These are phyloP conservation scores for Drosophila meridiana DNA, from an alignment of 2,888 invertebrate genomes.

Conservation along the genomic window DNA sequence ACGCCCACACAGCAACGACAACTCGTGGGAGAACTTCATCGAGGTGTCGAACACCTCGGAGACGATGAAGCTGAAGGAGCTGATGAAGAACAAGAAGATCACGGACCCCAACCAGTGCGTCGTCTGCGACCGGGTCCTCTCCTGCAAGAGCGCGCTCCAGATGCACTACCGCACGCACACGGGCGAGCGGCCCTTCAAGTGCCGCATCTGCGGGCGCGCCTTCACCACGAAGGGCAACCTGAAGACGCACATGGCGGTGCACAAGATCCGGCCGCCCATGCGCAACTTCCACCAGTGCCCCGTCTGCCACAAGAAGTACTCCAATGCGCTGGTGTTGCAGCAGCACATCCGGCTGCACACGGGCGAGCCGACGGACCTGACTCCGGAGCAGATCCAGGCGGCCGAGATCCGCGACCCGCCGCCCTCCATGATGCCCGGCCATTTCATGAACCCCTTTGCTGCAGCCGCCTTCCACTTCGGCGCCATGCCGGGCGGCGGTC, in stretches of 20 bases:
- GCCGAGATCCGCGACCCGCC: conserved; percentile 93
- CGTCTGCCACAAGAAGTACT: conserved; percentile 98
- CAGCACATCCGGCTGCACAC: conserved; percentile 98
- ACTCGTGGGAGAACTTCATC: conserved; percentile 98
- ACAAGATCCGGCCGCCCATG: conserved; percentile 97
- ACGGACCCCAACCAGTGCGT: conserved; percentile 99
- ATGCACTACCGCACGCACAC: conserved; percentile 93
- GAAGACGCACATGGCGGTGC: conserved; percentile 99
- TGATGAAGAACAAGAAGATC: conserved; percentile 98
- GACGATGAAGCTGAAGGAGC: conserved; percentile 97
- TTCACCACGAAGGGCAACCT: conserved; percentile 99
- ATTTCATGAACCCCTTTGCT: conserved; percentile 85
- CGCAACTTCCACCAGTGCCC: conserved; percentile 98
- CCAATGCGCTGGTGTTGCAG: conserved; percentile 96
- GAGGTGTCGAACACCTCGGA: conserved; percentile 95
- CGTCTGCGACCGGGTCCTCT: conserved; percentile 97
- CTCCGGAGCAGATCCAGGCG: conserved; percentile 94
- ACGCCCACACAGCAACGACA: conserved; percentile 95
- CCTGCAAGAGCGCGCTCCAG: conserved; percentile 98
- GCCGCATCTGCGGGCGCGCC: conserved; percentile 98
- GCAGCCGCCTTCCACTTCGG: conserved; percentile 84
- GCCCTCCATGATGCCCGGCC: conserved; percentile 86
- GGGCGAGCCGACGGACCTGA: conserved; percentile 93
- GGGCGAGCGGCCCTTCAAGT: conserved; percentile 93
- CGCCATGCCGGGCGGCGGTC: conserved; percentile 77